phyloP scores from a whole-genome alignment of 2,113 vertebrate species.

The Gymnocephalus cernua region DNA sequence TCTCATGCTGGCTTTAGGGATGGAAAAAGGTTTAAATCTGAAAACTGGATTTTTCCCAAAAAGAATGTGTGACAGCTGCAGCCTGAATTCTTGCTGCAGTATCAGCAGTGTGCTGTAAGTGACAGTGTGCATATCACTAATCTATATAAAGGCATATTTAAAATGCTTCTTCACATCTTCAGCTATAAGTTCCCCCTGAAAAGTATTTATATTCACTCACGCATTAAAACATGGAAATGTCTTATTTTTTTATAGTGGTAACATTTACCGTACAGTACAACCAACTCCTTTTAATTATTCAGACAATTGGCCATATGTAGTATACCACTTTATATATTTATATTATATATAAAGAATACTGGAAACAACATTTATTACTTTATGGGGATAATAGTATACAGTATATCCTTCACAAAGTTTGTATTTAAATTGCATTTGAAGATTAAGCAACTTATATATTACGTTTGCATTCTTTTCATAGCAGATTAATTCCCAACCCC shows the following conservation, averaged over 20 bases:
- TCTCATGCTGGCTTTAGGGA: not conserved
- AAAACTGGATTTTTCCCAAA: constrained; percentile 1
- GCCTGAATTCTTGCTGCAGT: not conserved
- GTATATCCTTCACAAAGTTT: not conserved
- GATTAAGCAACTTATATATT: not conserved
- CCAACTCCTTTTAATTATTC: too few relatives aligned
- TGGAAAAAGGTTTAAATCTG: not conserved
- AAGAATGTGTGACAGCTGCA: not conserved
- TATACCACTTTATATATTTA: too few relatives aligned
- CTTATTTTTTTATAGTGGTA: too few relatives aligned
- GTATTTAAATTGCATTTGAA: not conserved
- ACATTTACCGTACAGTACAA: too few relatives aligned
- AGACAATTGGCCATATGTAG: too few relatives aligned
- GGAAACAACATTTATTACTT: too few relatives aligned
- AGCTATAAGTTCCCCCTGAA: not conserved
- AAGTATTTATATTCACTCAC: not conserved
- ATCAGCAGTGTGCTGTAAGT: not conserved
- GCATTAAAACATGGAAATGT: not conserved
- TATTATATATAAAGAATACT: too few relatives aligned
- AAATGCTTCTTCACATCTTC: not conserved
- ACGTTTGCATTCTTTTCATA: not conserved
- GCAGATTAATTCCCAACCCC: not conserved
- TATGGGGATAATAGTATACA: too few relatives aligned
- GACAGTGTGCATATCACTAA: not conserved
- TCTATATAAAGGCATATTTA: not conserved